Conservation (phyloP, 2,797 vertebrate genomes). For the Aphelocoma californica region DNA sequence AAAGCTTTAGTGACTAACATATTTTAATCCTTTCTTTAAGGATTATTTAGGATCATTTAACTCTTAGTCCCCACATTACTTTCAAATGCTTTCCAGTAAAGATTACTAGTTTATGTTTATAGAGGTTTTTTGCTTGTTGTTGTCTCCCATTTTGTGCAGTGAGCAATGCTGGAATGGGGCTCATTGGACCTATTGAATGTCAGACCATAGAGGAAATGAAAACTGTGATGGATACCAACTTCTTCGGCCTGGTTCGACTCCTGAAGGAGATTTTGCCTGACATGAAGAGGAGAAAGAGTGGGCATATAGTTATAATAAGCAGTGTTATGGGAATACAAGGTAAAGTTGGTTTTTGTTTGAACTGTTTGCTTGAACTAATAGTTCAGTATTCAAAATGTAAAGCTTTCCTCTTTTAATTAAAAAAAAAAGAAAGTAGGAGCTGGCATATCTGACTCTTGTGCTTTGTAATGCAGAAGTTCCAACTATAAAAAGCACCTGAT, state of each 20-base stretch:
- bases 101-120: background rate
- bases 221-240: slow-evolving; percentile 88
- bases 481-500: background rate
- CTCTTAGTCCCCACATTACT: background rate
- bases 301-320: slow-evolving; percentile 88
- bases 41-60: background rate
- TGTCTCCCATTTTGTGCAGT: slow-evolving; percentile 69
- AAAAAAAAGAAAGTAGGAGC: background rate
- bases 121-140: background rate
- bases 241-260: slow-evolving; percentile 85
- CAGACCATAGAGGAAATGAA: slow-evolving; percentile 88
- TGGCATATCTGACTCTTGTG: background rate
- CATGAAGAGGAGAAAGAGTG: slow-evolving; percentile 86
- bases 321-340: slow-evolving; percentile 90
- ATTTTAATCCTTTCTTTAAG: background rate
- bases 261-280: slow-evolving; percentile 86
- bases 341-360: slow-evolving; percentile 12
- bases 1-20: background rate
- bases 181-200: slow-evolving; percentile 87
- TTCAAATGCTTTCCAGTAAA: background rate
- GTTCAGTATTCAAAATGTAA: background rate
- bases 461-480: background rate
- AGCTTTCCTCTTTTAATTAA: background rate
- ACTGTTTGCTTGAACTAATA: background rate
- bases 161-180: slow-evolving; percentile 86